Base-by-base conservation (phyloP, 2,797 vertebrate genomes). In the Anabacerthia variegaticeps region DNA sequence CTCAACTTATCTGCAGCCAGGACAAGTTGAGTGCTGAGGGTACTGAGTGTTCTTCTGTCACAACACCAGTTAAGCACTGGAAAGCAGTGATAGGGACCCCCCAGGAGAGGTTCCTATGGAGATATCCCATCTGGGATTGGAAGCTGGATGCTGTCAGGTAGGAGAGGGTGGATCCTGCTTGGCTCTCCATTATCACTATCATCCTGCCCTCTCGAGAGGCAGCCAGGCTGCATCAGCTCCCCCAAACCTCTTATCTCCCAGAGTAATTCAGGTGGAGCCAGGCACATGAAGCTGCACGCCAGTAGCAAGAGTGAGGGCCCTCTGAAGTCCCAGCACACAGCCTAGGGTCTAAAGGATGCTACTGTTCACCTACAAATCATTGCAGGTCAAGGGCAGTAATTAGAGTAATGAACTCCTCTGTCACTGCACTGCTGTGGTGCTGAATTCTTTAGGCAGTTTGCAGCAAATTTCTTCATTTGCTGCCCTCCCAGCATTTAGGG, bases 231-330 rank as follows among this genome's bases (percentile, higher is more conserved):
- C 41, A 30, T 15, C 65, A 52, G 39, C 43, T 66, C 14, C 56
- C 63, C n/a, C 28, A 41, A 20, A 48, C 16, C 41, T 36, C 48
- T 52, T 7, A 12, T n/a, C 10, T 55, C 12, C 28, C 69, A 39
- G 58, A 51, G 36, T 9, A 59, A 46, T 34, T 43, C 1, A 0
- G 5, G 7, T 39, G 48, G 41, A 56, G 24, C 63, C n/a, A 20
- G 39, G 13, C 46, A 69, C 4, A 0, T 4, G 3, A 51, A 30
- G 28, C 68, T 54, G 32, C 41, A 9, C 0, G 0, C 37, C 16
- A 0, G 26, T 13, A 36, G 28, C 0, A 2, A 68, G 39, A 66
- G 68, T 5, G 9, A 78, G 69, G 59, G 62, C 5, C 10, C 59
- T 37, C 74, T 59, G 77, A 77, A 51, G 44, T 62, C 39, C 44